Evolutionary conservation across 2,797 vertebrate species (phyloP), one percentile per base, ranked within the genome.

Genomic region (Sebastes nivosus): DNA sequence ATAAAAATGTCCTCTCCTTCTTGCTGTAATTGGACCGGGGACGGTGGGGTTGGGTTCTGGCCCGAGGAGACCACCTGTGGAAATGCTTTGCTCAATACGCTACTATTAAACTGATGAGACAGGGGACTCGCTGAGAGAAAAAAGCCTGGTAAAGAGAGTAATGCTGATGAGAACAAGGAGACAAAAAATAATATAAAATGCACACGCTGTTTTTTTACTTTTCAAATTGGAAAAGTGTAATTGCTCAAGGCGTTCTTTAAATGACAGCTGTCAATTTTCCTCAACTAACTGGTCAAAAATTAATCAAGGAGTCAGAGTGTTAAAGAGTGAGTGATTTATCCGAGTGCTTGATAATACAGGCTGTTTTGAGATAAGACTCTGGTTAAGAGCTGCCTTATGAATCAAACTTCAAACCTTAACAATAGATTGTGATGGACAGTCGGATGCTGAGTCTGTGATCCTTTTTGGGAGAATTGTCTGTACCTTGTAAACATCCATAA

Each of bases 1-100:
- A 92, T 91, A 93, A 92, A 94, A 91, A 91, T 84, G 85, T 90
- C 85, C 89, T 88, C 84, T 91, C 79, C 87, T 86, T 87, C 88
- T 88, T 84, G 81, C 88, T 87, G 91, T 95, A 95, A 95, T 95
- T 95, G 94, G 94, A 94, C 83, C 38, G 3, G 93, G 94, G 92
- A 93, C 88, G 79, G 87, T 89, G 89, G 85, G 90, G 91, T 89
- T 85, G 84, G 85, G 73, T 59, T 89, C 14, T 80, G 72, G 89
- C 85, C 93, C 66, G 25, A 85, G 84, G 92, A 94, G 91, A 91
- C 81, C 85, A 90, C 91, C 90, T 91, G 89, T 91, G 79, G 92
- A 93, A 92, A 89, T 86, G 78, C 87, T 85, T 87, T 90, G 79
- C 90, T 94, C 92, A 80, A 89, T 90, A 90, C 75, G 42, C 82